Evolutionary conservation across 2,113 vertebrate species (phyloP).

Genomic region (Tyrannus savana): DNA sequence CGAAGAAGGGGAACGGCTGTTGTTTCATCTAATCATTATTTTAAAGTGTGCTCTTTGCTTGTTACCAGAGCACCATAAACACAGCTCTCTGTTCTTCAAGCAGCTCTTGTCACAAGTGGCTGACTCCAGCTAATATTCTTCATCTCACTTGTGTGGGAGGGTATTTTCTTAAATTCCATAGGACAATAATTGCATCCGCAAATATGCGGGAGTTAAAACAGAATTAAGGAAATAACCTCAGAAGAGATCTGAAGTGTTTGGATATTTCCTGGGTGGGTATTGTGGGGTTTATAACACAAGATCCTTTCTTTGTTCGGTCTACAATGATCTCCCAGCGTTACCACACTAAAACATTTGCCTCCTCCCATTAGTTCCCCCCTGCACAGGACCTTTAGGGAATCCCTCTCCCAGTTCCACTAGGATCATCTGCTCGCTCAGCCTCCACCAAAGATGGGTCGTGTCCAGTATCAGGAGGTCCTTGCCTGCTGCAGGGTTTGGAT

Average conservation of each 20-base stretch:
- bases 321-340: not conserved
- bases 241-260: not conserved
- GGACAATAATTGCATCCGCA: not conserved
- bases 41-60: not conserved
- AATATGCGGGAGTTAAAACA: not conserved
- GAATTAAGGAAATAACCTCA: not conserved
- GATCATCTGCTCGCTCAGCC: not conserved
- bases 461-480: not conserved
- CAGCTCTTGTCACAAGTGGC: constrained; percentile 40
- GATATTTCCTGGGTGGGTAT: not conserved
- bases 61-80: not conserved
- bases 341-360: not conserved
- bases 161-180: not conserved
- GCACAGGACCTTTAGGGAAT: not conserved
- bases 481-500: not conserved
- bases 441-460: not conserved
- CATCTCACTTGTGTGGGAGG: not conserved
- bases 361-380: not conserved
- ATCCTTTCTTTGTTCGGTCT: not conserved
- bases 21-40: not conserved
- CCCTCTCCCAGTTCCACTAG: not conserved
- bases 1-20: not conserved
- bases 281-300: not conserved
- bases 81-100: not conserved
- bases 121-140: not conserved